Conservation (phyloP, 2,113 vertebrate species). For the Tretioscincus oriximinensis region DNA sequence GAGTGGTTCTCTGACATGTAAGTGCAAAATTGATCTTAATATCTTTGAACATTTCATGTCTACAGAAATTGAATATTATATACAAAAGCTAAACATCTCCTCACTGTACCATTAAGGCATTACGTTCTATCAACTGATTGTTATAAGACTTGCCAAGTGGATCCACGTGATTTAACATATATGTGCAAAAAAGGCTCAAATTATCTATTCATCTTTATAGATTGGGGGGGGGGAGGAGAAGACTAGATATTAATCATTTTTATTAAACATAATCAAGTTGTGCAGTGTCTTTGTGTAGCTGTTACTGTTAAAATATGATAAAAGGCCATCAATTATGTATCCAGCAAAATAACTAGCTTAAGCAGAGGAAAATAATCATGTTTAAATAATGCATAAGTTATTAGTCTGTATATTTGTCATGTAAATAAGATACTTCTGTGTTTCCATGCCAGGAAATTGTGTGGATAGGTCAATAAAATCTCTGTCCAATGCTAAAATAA, state of each 20-base stretch:
- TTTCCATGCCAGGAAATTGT: constrained; percentile 22
- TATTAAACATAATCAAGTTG: constrained; percentile 61
- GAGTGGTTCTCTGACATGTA: no score
- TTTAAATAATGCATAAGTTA: constrained; percentile 75
- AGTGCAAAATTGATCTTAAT: no score
- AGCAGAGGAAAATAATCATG: constrained; percentile 65
- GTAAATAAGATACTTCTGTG: constrained; percentile 59
- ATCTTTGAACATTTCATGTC: no score
- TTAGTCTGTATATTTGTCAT: constrained; percentile 68
- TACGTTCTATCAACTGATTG: no score
- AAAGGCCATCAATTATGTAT: constrained; percentile 75
- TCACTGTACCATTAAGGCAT: no score
- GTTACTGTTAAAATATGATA: constrained; percentile 71
- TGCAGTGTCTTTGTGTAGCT: constrained; percentile 59
- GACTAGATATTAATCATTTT: constrained; percentile 56
- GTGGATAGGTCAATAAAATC: constrained; percentile 28
- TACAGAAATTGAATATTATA: no score
- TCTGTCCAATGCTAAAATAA: not conserved
- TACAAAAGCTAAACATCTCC: no score
- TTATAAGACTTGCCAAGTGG: not conserved
- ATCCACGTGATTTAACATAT: not conserved
- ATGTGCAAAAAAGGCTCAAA: not conserved
- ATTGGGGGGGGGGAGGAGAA: constrained; percentile 68
- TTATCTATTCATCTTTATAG: constrained; percentile 63
- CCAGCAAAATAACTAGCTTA: constrained; percentile 67